A percentile compares a stretch with the other conserved stretches of the same genome.
Evolutionary conservation across 2,113 vertebrate genomes (phyloP).

Genomic region (Pao palembangensis): DNA sequence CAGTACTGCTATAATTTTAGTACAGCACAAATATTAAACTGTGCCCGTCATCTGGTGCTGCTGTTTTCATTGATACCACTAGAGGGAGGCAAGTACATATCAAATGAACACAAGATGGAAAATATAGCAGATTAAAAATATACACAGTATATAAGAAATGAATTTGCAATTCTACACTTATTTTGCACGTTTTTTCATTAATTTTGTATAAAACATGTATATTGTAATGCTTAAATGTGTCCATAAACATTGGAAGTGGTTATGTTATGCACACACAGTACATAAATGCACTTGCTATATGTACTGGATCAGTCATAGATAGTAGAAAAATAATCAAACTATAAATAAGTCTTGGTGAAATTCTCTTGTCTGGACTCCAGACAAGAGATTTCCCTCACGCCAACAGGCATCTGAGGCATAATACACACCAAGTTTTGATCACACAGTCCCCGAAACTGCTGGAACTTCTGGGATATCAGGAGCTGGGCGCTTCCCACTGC

Average conservation of each 20-base stretch:
- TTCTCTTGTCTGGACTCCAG: too few species aligned
- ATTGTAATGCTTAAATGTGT: neutral
- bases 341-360: too few species aligned
- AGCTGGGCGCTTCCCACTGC: slow-evolving; percentile 81
- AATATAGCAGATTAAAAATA: too few species aligned
- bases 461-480: slow-evolving; percentile 87
- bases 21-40: too few species aligned
- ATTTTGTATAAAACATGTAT: slow-evolving; percentile 9
- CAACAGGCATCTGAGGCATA: neutral
- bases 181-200: neutral
- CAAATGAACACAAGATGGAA: too few species aligned
- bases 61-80: slow-evolving; percentile 26
- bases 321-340: too few species aligned
- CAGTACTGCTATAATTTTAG: too few species aligned
- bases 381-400: too few species aligned
- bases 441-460: slow-evolving; percentile 96
- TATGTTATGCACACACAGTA: neutral
- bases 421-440: slow-evolving; percentile 97
- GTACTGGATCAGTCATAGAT: too few species aligned
- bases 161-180: slow-evolving; percentile 9
- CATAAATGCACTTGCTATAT: too few species aligned
- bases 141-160: too few species aligned
- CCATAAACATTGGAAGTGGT: neutral
- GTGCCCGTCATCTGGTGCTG: neutral
- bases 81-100: slow-evolving; percentile 48